Base-by-base conservation (phyloP, 2,113 vertebrate genomes). In the Leptobrachium leishanense region DNA sequence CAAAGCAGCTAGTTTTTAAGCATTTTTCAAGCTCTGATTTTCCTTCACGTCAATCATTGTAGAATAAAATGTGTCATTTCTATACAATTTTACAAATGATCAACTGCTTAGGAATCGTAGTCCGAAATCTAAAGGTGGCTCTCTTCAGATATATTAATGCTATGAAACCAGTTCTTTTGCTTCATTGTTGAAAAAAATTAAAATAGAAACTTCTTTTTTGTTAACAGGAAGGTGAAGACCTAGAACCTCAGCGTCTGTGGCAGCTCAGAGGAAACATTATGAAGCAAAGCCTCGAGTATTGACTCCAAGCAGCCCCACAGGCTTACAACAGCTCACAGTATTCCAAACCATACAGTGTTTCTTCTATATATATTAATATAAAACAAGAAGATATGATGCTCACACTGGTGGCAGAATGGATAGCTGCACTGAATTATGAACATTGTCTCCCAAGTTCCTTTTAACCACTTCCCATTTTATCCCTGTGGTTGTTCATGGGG, bases 201-300 rank as follows among this genome's bases (percentile, higher is more conserved):
- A 31, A 54, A 54, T 11, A 1, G 50, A 54, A 6, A 2, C 73
- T 12, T 79, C 39, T 79, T 77, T 9, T 73, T 72, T 39, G 7
- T 63, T 41, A 73, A 73, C 70, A 79, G 77, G 69, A 79, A 79
- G 44, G 43, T 65, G 59, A 73, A 79, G 64, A 57, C 59, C 20
- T 71, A 66, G 66, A 71, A 7, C 43, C n/a, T 39, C 6, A 11
- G 40, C 3, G 0, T n/a, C 5, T 13, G 10, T 43, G 57, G 39
- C 66, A 70, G 62, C 40, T 39, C 13, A 73, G 62, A 66, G 41
- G 62, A 71, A 9, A 43, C n/a, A 9, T 39, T 72, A 40, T 43
- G 42, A 64, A 79, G 6, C 68, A 20, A 13, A 50, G n/a, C 50
- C 41, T 54, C 46, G 44, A 57, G 63, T 46, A 63, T 20, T 73